Conservation (phyloP, 2,113 vertebrate species). For the Ardeotis arabs region DNA sequence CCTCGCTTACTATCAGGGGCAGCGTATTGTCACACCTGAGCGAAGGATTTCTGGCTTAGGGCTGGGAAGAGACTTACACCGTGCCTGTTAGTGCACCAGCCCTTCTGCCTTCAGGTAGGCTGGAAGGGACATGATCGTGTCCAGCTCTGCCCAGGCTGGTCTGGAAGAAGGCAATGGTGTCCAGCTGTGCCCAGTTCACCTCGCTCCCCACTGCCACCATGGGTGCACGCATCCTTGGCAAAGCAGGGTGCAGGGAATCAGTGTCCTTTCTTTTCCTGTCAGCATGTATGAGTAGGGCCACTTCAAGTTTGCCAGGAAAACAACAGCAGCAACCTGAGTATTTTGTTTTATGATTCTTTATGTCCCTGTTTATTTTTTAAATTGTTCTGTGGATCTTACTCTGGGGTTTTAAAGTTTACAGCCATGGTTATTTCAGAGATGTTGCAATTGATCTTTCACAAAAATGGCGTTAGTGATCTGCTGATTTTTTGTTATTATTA, state of each 20-base stretch:
- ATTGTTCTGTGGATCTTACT: neutral
- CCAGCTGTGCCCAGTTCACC: neutral
- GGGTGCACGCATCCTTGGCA: neutral
- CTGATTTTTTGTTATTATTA: neutral
- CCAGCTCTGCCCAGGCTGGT: neutral
- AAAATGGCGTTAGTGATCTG: neutral
- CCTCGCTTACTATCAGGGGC: neutral
- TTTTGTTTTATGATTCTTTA: neutral
- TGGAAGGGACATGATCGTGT: neutral
- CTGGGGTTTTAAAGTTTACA: neutral
- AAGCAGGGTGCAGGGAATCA: neutral
- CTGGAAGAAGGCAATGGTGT: neutral
- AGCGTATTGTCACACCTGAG: neutral
- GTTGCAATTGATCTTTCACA: neutral
- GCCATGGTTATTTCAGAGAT: neutral
- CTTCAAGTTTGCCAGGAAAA: neutral
- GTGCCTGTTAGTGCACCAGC: neutral
- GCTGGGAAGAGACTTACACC: accelerated
- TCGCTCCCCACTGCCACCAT: neutral
- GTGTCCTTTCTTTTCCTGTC: neutral
- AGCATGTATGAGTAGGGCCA: neutral
- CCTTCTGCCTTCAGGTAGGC: neutral
- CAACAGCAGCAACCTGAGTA: neutral
- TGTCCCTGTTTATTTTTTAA: neutral
- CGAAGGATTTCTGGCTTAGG: neutral